phyloP scores from a whole-genome alignment of 2,113 vertebrate species.

The Microcebus lehilahytsara region DNA sequence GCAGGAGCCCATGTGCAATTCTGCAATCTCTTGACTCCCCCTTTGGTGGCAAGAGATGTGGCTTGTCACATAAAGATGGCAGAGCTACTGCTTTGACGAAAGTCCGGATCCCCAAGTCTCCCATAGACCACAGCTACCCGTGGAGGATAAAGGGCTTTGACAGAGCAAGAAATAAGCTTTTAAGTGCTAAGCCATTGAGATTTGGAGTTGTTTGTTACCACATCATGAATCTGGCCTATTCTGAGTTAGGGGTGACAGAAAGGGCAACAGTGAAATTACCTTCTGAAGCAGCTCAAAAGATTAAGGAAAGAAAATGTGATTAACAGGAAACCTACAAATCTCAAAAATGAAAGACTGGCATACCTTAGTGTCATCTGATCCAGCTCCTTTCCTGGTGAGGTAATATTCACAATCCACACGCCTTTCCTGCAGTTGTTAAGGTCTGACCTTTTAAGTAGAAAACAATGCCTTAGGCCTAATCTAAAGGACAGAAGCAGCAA shows the following conservation, averaged over 20 bases:
- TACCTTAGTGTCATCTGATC: neutral
- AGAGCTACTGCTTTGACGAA: neutral
- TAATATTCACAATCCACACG: neutral
- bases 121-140: neutral
- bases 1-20: rapidly evolving
- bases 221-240: neutral
- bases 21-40: neutral
- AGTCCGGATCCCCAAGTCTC: neutral
- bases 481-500: neutral
- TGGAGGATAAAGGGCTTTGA: neutral
- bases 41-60: rapidly evolving
- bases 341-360: neutral
- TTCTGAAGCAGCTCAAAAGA: neutral
- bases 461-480: neutral
- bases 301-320: neutral
- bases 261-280: neutral
- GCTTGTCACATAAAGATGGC: neutral
- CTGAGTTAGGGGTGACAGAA: neutral
- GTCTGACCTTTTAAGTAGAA: neutral
- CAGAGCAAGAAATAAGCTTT: neutral
- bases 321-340: neutral
- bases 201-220: neutral
- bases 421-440: neutral
- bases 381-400: neutral
- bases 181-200: neutral